A percentile compares a stretch with the other conserved stretches of the same genome.
Evolutionary conservation across 2,797 vertebrate species (phyloP).

Genomic region (Sylvilagus floridanus): DNA sequence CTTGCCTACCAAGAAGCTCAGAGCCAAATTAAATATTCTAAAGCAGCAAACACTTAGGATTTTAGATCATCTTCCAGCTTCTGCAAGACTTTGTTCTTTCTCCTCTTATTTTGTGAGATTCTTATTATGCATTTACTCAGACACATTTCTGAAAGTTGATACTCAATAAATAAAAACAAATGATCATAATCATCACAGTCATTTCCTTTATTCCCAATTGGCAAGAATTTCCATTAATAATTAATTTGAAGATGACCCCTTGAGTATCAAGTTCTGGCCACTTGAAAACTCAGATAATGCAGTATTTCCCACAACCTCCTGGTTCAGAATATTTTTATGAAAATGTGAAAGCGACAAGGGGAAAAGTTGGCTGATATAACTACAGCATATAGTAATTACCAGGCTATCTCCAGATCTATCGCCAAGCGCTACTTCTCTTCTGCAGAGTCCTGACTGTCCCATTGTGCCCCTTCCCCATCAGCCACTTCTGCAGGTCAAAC

Average conservation of each 20-base stretch:
- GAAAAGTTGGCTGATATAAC: not conserved
- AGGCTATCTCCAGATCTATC: not conserved
- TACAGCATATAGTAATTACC: not conserved
- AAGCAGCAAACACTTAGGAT: slow-evolving; percentile 19
- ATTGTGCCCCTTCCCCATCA: not conserved
- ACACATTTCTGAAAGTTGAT: slow-evolving; percentile 22
- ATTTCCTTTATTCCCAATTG: slow-evolving; percentile 50
- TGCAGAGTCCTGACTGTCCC: not conserved
- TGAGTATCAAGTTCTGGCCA: not conserved
- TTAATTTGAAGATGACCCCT: slow-evolving; percentile 32
- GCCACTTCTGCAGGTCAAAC: not conserved
- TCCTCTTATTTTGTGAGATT: not conserved
- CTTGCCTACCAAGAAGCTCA: slow-evolving; percentile 16
- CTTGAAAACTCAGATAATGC: slow-evolving; percentile 26
- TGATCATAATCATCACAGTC: not conserved
- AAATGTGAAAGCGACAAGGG: not conserved
- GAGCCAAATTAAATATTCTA: slow-evolving; percentile 55
- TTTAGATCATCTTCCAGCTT: slow-evolving; percentile 36
- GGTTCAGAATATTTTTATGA: not conserved
- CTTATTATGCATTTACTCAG: slow-evolving; percentile 42
- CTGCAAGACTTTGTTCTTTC: not conserved
- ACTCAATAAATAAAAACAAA: slow-evolving; percentile 59
- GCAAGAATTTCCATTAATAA: slow-evolving; percentile 38
- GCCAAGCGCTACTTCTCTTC: not conserved
- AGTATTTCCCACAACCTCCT: not conserved